phyloP scores from a whole-genome alignment of 2,888 invertebrate genomes.

The Eristalis arbustorum region DNA sequence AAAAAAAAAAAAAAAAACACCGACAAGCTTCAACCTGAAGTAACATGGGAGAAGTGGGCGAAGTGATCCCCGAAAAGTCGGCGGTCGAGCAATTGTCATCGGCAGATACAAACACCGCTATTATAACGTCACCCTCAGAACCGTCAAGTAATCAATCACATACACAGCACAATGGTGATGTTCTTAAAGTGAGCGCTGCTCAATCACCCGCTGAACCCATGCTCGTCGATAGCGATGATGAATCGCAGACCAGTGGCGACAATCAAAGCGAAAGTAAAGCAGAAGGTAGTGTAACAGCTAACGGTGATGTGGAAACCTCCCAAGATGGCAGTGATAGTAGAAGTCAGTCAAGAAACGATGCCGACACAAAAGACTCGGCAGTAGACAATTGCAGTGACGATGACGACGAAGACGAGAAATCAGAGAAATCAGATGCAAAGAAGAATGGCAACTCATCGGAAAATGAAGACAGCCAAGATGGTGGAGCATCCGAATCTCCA shows the following conservation, averaged over 20 bases:
- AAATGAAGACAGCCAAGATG: constrained; percentile 72
- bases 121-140: constrained; percentile 72
- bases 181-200: constrained; percentile 68
- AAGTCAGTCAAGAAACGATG: constrained; percentile 53
- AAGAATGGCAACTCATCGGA: constrained; percentile 57
- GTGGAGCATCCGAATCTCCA: constrained; percentile 71
- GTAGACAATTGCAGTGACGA: constrained; percentile 63
- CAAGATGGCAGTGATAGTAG: constrained; percentile 43
- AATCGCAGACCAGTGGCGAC: constrained; percentile 76
- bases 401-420: constrained; percentile 72
- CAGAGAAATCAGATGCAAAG: constrained; percentile 50
- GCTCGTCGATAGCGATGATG: constrained; percentile 71
- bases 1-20: background rate
- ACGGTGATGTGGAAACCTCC: constrained; percentile 52
- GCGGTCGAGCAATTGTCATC: constrained; percentile 54
- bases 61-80: constrained; percentile 73
- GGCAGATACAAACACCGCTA: constrained; percentile 49
- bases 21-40: background rate
- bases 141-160: constrained; percentile 27
- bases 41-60: constrained; percentile 72
- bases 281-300: constrained; percentile 67
- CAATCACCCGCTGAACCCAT: constrained; percentile 28
- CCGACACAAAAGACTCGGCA: constrained; percentile 58
- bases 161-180: constrained; percentile 75
- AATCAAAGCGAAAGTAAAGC: constrained; percentile 58